Base-by-base conservation (phyloP, 2,797 vertebrate species). In the Poeciliopsis gracilis region DNA sequence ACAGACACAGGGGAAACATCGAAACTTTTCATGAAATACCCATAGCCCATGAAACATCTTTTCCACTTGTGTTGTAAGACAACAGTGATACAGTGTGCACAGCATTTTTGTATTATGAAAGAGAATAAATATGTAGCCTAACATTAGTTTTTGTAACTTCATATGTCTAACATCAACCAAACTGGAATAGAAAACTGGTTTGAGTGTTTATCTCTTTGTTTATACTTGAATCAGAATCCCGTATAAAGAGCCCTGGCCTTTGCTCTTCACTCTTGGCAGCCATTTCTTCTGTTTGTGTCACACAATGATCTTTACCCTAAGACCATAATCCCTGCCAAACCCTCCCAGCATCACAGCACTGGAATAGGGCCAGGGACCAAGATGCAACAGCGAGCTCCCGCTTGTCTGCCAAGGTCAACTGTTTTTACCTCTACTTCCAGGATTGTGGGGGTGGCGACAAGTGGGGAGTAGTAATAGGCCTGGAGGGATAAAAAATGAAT, bases 301-400 rank as follows among this genome's bases (percentile, higher is more conserved):
- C 86, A 86, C 85, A 89, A 87, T 87, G 89, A 91, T 92, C 89
- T 87, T 92, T 87, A 89, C 89, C 87, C 90, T 91, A 89, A 90
- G 86, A 89, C 81, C 84, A 82, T 78, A 86, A 86, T 90, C 87
- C 75, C 79, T 92, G 90, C 92, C 91, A 94, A 91, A 82, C 76
- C 83, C 88, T 88, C 72, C 55, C 72, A 85, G 86, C 88, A 86
- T 63, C 45, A 71, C 88, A 91, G 88, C 49, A 7, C 72, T 84
- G 93, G 92, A 86, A 33, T 43, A 1, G 0, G 46, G 85, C 92
- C 93, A 92, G 79, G 63, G 76, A 79, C 79, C 36, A 33, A 43
- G 80, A 88, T 78, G 78, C 82, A 55, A 47, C 78, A 83, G 75
- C 25, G 76, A 84, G 87, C 75, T 72, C 85, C 84, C 30, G n/a